Evolutionary conservation across 2,113 vertebrate species (phyloP).

Genomic region (Callionymus lyra): DNA sequence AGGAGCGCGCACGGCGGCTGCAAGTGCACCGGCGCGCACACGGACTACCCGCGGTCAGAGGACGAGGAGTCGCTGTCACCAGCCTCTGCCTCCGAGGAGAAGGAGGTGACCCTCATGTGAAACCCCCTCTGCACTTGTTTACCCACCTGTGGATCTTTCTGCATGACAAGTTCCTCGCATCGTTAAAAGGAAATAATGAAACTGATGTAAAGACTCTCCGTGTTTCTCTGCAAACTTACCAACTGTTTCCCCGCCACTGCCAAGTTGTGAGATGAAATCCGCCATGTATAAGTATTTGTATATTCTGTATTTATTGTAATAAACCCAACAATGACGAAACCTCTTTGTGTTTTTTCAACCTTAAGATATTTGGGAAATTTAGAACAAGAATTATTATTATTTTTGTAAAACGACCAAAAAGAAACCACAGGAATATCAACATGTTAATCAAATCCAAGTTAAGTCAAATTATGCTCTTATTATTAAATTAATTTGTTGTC

Average conservation of each 20-base stretch:
- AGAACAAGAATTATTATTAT: neutral
- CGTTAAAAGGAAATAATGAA: conserved; percentile 5
- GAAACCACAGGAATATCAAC: too few species aligned
- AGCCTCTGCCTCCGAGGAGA: conserved; percentile 81
- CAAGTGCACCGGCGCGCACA: conserved; percentile 79
- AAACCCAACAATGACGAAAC: conserved; percentile 52
- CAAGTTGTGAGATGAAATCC: too few species aligned
- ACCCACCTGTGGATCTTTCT: conserved; percentile 8
- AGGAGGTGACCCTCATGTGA: conserved; percentile 81
- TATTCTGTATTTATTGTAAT: conserved; percentile 99
- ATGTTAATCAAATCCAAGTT: too few species aligned
- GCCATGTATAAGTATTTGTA: conserved; percentile 54
- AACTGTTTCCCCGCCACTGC: too few species aligned
- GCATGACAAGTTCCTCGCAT: conserved; percentile 30
- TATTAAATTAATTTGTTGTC: too few species aligned
- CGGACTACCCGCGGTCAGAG: conserved; percentile 84
- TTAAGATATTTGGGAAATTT: neutral
- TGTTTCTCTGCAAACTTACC: too few species aligned
- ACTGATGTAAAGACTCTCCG: too few species aligned
- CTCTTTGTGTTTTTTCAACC: conserved; percentile 1
- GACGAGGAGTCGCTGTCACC: conserved; percentile 94
- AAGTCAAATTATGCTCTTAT: too few species aligned
- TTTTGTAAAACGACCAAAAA: neutral
- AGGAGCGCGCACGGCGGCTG: conserved; percentile 79
- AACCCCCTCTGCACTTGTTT: neutral